phyloP scores from a whole-genome alignment of 1,140 invertebrate genomes.

The Saxidomus purpurata region DNA sequence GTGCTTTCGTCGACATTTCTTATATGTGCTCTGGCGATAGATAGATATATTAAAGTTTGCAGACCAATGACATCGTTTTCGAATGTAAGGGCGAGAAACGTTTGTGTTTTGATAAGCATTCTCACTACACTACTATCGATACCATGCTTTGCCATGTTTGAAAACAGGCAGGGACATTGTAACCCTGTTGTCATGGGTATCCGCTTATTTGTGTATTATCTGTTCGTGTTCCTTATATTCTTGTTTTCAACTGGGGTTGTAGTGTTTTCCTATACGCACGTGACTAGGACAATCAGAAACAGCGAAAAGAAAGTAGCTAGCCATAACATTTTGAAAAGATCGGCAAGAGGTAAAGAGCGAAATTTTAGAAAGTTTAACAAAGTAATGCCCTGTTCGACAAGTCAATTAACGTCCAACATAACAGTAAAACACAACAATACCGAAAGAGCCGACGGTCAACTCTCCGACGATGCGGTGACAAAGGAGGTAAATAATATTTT shows the following conservation, averaged over 20 bases:
- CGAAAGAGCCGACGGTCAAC: no score
- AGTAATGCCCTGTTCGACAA: no score
- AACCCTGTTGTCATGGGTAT: not conserved
- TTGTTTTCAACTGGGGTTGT: not conserved
- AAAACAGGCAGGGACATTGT: slow-evolving; percentile 23
- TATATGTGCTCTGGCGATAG: slow-evolving; percentile 51
- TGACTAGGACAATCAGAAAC: not conserved
- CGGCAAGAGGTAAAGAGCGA: not conserved
- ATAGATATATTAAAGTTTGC: slow-evolving; percentile 54
- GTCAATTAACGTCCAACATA: no score
- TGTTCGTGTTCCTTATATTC: slow-evolving; percentile 25
- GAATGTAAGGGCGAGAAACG: slow-evolving; percentile 4
- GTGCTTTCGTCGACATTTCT: slow-evolving; percentile 48
- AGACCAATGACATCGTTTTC: not conserved
- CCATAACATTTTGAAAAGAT: not conserved
- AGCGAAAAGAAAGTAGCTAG: slow-evolving; percentile 18
- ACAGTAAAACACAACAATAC: no score
- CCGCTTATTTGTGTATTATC: slow-evolving; percentile 17
- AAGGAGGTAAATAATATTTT: no score
- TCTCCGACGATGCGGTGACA: no score
- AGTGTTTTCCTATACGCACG: slow-evolving; percentile 18
- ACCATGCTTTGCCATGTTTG: not conserved
- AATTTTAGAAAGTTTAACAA: no score
- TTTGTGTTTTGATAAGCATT: not conserved
- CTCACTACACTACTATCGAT: not conserved